Evolutionary conservation across 2,113 vertebrate species (phyloP).

Genomic region (Neodontobutis hainanensis): DNA sequence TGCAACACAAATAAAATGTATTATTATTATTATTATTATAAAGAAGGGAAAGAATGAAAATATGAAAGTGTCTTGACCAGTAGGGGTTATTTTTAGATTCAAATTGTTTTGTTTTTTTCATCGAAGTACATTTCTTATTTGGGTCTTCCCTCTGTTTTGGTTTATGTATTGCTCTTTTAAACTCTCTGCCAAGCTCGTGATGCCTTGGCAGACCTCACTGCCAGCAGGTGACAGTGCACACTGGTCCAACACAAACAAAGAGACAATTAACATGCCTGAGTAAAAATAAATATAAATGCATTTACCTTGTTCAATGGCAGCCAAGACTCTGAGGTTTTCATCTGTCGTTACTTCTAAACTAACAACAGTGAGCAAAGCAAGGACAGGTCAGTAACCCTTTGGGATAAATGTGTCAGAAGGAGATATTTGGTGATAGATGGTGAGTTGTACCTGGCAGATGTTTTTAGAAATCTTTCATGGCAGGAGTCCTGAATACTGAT

Average conservation of each 20-base stretch:
- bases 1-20: too few relatives aligned
- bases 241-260: conserved; percentile 8
- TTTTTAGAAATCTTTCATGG: conserved; percentile 54
- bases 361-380: conserved; percentile 37
- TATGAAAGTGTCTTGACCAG: too few relatives aligned
- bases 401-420: neutral
- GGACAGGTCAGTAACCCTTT: neutral
- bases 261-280: neutral
- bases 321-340: conserved; percentile 81
- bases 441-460: conserved; percentile 77
- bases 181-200: conserved; percentile 4
- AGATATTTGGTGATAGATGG: neutral
- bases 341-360: conserved; percentile 79
- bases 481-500: conserved; percentile 82
- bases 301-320: conserved; percentile 83
- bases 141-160: neutral
- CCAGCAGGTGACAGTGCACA: conserved; percentile 18
- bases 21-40: too few relatives aligned
- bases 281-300: neutral
- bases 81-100: neutral
- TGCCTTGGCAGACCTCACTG: conserved; percentile 14
- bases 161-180: conserved; percentile 12
- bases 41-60: too few relatives aligned
- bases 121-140: neutral
- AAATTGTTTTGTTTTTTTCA: neutral